Percentiles rank a stretch among this genome's conserved stretches.
Conservation (phyloP, 64 coral and sea anemone genomes). For the Astreopora myriophthalma region DNA sequence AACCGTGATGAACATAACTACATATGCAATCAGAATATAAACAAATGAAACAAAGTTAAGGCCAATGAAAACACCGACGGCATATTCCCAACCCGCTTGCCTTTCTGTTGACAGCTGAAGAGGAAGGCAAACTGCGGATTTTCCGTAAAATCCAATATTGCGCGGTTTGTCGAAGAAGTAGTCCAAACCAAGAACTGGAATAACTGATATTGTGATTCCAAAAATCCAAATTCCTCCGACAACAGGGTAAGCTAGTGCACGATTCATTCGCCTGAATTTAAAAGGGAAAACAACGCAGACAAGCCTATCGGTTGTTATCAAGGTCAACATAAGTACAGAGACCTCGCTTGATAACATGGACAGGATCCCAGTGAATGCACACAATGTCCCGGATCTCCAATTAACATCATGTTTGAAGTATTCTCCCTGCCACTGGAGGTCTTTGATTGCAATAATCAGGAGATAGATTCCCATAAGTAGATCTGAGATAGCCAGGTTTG, state of each 20-base stretch:
- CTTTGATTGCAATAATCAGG: no score
- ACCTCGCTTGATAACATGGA: slow-evolving; percentile 22
- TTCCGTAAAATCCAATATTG: background rate
- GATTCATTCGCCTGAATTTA: background rate
- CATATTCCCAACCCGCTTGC: slow-evolving; percentile 36
- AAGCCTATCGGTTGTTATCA: background rate
- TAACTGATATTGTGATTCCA: background rate
- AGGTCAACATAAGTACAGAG: background rate
- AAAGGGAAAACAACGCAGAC: slow-evolving; percentile 11
- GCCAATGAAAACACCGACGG: slow-evolving; percentile 8
- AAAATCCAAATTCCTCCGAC: background rate
- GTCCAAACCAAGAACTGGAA: background rate
- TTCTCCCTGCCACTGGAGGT: no score
- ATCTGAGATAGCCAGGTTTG: slow-evolving; percentile 53
- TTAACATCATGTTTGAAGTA: no score
- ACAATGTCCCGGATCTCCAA: no score
- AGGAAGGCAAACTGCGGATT: slow-evolving; percentile 8
- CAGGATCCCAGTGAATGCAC: no score
- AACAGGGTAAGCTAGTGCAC: background rate
- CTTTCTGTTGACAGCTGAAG: slow-evolving; percentile 8
- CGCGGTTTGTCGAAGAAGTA: background rate
- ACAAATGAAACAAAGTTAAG: slow-evolving; percentile 30
- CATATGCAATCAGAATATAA: slow-evolving; percentile 34
- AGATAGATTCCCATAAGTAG: no score
- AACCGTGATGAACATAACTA: background rate